These are phyloP conservation scores for Branchellion lobata DNA, from an alignment of 2,888 invertebrate genomes.

Conservation along the genomic window DNA sequence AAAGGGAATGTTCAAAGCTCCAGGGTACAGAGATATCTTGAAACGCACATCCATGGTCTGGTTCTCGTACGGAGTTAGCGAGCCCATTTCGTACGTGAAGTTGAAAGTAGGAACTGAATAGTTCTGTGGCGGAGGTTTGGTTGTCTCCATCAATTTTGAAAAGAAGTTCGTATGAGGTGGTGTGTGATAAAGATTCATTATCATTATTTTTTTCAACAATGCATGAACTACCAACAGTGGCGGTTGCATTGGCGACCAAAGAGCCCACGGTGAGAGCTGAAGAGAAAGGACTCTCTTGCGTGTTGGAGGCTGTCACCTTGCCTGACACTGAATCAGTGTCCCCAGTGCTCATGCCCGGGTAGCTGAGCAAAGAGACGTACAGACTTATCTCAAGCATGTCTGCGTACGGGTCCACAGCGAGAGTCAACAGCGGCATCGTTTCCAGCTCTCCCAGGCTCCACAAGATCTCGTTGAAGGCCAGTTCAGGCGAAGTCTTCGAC, in stretches of 20 bases:
- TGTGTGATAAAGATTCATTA: background rate
- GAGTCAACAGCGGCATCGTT: conserved; percentile 42
- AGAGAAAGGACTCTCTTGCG: background rate
- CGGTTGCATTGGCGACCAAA: background rate
- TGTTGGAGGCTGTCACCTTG: background rate
- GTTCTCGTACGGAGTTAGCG: conserved; percentile 5
- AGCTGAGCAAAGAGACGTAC: conserved; percentile 33
- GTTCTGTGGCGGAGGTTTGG: too few species aligned
- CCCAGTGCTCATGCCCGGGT: background rate
- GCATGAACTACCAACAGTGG: background rate
- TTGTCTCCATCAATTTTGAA: conserved; percentile 11
- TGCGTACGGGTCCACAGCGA: conserved; percentile 41
- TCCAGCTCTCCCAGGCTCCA: conserved; percentile 48
- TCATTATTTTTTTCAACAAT: too few species aligned
- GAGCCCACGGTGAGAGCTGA: background rate
- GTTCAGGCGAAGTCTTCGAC: conserved; percentile 16
- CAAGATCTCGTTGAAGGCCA: conserved; percentile 31
- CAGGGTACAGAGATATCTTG: conserved; percentile 32
- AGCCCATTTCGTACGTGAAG: conserved; percentile 33
- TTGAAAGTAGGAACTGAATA: conserved; percentile 25
- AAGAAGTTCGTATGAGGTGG: background rate
- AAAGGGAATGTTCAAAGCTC: conserved; percentile 51
- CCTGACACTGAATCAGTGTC: background rate
- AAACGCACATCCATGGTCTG: conserved; percentile 35
- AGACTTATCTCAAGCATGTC: conserved; percentile 45